phyloP scores from a whole-genome alignment of 2,797 vertebrate genomes.

The Alexandromys oeconomus region DNA sequence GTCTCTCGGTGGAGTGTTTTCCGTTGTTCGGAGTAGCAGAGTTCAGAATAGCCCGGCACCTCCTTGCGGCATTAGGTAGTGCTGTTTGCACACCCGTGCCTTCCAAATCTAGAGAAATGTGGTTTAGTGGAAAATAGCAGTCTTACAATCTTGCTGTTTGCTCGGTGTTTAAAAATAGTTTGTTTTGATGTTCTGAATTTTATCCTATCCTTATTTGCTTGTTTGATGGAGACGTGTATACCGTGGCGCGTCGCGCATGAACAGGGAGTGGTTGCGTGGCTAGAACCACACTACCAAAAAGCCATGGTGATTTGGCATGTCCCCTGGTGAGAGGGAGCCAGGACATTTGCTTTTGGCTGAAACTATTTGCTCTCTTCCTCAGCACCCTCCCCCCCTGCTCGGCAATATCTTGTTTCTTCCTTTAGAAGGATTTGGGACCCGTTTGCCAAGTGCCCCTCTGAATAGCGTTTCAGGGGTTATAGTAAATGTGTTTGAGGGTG shows the following conservation, averaged over 20 bases:
- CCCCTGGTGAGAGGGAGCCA: background rate
- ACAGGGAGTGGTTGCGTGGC: background rate
- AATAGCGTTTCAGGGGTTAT: slow-evolving; percentile 69
- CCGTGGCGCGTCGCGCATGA: accelerated
- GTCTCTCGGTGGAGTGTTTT: background rate
- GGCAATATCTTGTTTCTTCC: slow-evolving; percentile 74
- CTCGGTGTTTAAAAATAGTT: slow-evolving; percentile 83
- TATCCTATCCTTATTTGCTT: slow-evolving; percentile 64
- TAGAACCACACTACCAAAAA: background rate
- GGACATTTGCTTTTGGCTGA: slow-evolving; percentile 60
- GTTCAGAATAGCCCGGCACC: background rate
- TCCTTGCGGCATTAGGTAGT: slow-evolving; percentile 50
- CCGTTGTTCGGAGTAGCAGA: background rate
- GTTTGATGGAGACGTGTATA: background rate
- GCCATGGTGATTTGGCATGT: slow-evolving; percentile 38
- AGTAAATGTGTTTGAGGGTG: slow-evolving; percentile 66
- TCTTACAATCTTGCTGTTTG: slow-evolving; percentile 69
- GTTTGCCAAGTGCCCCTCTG: slow-evolving; percentile 56
- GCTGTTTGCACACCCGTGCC: slow-evolving; percentile 73
- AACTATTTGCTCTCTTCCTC: slow-evolving; percentile 60
- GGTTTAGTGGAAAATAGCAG: slow-evolving; percentile 77
- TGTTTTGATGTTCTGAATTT: slow-evolving; percentile 80
- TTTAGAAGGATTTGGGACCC: background rate
- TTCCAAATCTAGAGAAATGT: slow-evolving; percentile 68
- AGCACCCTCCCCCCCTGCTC: background rate